A percentile compares a stretch with the other conserved stretches of the same genome.
Conservation (phyloP, 1,140 invertebrate species). For the Tribolium castaneum region DNA sequence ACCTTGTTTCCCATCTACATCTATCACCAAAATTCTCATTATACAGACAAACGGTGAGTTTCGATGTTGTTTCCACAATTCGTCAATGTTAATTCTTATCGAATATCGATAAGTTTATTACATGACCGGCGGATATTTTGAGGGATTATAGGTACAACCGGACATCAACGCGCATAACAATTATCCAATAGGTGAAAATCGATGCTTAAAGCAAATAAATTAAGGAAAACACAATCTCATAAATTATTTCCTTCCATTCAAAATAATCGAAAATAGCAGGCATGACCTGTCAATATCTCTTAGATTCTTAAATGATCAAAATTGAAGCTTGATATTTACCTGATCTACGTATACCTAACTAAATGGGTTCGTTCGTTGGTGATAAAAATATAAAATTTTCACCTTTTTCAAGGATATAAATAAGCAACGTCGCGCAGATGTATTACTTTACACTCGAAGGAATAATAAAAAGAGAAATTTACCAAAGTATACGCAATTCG, state of each 20-base stretch:
- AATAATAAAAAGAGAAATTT: slow-evolving; percentile 17
- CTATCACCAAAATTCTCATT: slow-evolving; percentile 26
- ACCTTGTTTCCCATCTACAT: slow-evolving; percentile 5
- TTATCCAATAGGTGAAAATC: slow-evolving; percentile 27
- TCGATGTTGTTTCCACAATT: background rate
- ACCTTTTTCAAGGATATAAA: background rate
- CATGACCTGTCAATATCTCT: background rate
- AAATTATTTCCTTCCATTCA: slow-evolving; percentile 9
- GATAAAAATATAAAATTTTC: slow-evolving; percentile 11
- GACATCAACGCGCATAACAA: slow-evolving; percentile 1
- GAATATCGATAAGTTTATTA: background rate
- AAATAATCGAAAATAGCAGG: background rate
- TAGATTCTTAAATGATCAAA: background rate
- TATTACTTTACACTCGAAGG: background rate
- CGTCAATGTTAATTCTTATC: background rate
- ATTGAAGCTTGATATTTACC: slow-evolving; percentile 1
- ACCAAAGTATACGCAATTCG: background rate
- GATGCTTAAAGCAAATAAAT: slow-evolving; percentile 8
- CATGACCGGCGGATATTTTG: background rate
- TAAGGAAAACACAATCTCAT: background rate
- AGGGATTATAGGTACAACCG: background rate
- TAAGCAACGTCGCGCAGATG: background rate
- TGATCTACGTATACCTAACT: too few species aligned
- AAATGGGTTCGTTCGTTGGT: background rate
- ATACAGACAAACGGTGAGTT: slow-evolving; percentile 6